Percentiles rank a stretch among this genome's conserved stretches.
Conservation (phyloP, 1,140 invertebrate genomes). For the Reticulitermes speratus region DNA sequence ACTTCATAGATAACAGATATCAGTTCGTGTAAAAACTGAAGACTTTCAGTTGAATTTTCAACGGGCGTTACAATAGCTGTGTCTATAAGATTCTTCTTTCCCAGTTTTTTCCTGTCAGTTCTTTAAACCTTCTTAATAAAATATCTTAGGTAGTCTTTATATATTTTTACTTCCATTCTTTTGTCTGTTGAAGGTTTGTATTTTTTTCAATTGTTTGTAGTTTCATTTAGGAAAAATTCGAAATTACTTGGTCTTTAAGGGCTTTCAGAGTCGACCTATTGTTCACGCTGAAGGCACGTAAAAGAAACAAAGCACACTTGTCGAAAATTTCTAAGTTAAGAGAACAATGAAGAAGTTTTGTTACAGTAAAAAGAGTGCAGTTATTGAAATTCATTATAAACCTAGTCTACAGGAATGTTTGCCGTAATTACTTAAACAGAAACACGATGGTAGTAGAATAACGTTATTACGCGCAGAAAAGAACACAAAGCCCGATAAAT, state of each 20-base stretch:
- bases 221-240: neutral
- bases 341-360: neutral
- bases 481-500: neutral
- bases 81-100: neutral
- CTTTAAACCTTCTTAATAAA: neutral
- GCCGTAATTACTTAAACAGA: too few relatives aligned
- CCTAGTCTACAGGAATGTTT: too few relatives aligned
- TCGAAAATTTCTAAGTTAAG: neutral
- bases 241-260: neutral
- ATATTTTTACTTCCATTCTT: neutral
- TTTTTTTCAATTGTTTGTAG: neutral
- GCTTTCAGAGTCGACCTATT: neutral
- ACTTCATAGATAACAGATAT: too few relatives aligned
- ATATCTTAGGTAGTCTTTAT: neutral
- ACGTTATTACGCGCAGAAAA: neutral
- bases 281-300: neutral
- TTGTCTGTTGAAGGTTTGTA: neutral
- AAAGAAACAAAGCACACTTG: neutral
- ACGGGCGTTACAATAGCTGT: too few relatives aligned
- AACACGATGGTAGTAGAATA: too few relatives aligned
- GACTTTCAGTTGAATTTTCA: too few relatives aligned
- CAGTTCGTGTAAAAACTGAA: too few relatives aligned
- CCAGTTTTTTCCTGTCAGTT: neutral
- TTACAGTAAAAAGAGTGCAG: neutral
- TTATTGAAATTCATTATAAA: neutral